Evolutionary conservation across 2,888 invertebrate species (phyloP).

Genomic region (Eristalis arbustorum): DNA sequence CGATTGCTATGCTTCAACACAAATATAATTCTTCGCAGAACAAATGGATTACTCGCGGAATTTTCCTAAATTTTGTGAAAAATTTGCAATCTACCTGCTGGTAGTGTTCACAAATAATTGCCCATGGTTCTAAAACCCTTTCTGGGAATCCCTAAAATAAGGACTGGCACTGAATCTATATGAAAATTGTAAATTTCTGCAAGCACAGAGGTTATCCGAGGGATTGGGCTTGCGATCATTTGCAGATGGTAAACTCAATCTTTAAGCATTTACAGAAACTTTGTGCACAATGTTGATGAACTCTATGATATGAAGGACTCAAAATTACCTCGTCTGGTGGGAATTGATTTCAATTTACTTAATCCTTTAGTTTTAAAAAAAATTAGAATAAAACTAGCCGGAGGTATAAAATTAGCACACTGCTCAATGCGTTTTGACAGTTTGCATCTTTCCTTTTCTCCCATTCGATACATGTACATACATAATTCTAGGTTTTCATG

Average conservation of each 20-base stretch:
- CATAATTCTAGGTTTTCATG: slow-evolving; percentile 11
- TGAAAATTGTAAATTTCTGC: neutral
- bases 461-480: neutral
- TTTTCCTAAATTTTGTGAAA: neutral
- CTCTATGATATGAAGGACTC: neutral
- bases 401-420: slow-evolving; percentile 46
- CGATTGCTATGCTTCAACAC: slow-evolving; percentile 30
- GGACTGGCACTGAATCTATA: too few relatives aligned
- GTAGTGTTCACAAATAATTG: neutral
- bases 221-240: too few relatives aligned
- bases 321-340: slow-evolving; percentile 25
- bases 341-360: neutral
- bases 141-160: neutral
- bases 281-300: neutral
- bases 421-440: slow-evolving; percentile 36
- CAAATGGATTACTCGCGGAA: neutral
- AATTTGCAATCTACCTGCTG: neutral
- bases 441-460: neutral
- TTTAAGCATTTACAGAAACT: neutral
- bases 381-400: neutral
- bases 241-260: neutral
- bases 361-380: neutral
- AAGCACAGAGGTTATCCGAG: neutral
- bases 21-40: slow-evolving; percentile 10
- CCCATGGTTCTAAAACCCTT: neutral